These are phyloP conservation scores for Heliornis fulica DNA, from an alignment of 2,113 vertebrate genomes.

Conservation along the genomic window DNA sequence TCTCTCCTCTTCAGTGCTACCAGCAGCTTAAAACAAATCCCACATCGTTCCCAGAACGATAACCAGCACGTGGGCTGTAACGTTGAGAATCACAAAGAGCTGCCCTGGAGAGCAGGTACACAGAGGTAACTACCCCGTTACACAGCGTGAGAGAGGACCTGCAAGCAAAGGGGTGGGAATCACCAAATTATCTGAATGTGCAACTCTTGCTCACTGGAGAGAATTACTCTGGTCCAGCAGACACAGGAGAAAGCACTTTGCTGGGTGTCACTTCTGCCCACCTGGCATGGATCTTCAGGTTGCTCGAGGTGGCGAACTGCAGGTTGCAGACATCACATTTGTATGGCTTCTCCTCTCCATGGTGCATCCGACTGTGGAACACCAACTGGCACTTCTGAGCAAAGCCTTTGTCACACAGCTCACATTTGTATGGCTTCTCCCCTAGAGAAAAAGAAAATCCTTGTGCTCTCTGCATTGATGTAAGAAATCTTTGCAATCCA, in stretches of 20 bases:
- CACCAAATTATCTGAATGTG: rapidly evolving
- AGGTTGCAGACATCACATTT: constrained; percentile 87
- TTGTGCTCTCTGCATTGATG: neutral
- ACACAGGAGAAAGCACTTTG: neutral
- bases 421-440: constrained; percentile 87
- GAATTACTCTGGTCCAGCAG: neutral
- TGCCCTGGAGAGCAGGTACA: neutral
- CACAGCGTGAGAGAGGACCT: rapidly evolving
- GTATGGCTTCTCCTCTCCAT: constrained; percentile 90
- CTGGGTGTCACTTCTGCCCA: constrained; percentile 44
- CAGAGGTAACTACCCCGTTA: neutral
- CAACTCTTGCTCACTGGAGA: neutral
- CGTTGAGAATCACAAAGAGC: neutral
- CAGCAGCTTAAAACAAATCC: neutral
- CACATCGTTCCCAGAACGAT: neutral
- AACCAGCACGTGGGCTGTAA: neutral
- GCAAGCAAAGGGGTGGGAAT: neutral
- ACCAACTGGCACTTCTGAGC: constrained; percentile 91
- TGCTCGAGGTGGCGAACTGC: constrained; percentile 89
- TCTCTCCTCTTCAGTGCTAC: neutral
- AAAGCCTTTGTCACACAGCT: constrained; percentile 85
- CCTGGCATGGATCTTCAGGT: constrained; percentile 90
- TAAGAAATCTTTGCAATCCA: neutral
- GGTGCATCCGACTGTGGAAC: constrained; percentile 91
- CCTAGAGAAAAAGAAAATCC: constrained; percentile 64